Conservation (phyloP, 2,113 vertebrate genomes). For the Paracanthobrama guichenoti region DNA sequence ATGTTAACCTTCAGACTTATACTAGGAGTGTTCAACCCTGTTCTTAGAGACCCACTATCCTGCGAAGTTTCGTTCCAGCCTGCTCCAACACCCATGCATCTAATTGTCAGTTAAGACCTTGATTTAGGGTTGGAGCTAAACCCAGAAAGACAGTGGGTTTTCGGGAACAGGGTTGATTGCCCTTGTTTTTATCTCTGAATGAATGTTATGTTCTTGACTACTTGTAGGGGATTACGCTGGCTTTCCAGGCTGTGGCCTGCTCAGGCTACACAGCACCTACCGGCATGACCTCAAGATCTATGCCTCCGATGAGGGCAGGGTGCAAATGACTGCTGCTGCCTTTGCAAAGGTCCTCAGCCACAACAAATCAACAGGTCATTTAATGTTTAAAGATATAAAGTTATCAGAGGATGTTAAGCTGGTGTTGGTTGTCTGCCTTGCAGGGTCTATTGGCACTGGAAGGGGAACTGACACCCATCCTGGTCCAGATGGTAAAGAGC, state of each 20-base stretch:
- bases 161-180: slow-evolving; percentile 3
- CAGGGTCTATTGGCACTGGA: slow-evolving; percentile 95
- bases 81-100: background rate
- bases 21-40: background rate
- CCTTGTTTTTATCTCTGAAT: background rate
- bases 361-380: background rate
- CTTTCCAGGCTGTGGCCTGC: slow-evolving; percentile 94
- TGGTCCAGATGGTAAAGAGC: slow-evolving; percentile 99
- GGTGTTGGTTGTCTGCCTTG: slow-evolving; percentile 35
- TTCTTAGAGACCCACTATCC: background rate
- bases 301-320: slow-evolving; percentile 94
- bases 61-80: background rate
- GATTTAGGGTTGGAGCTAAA: background rate
- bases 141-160: background rate
- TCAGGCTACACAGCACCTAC: slow-evolving; percentile 95
- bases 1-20: background rate
- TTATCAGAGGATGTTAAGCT: background rate
- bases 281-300: slow-evolving; percentile 98
- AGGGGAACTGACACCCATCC: slow-evolving; percentile 95
- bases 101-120: background rate
- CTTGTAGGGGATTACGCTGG: slow-evolving; percentile 93
- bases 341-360: slow-evolving; percentile 90
- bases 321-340: slow-evolving; percentile 98
- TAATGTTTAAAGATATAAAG: slow-evolving; percentile 1
- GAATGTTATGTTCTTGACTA: slow-evolving; percentile 19